Conservation (phyloP, 2,113 vertebrate genomes). For the Eudyptes chrysolophus region DNA sequence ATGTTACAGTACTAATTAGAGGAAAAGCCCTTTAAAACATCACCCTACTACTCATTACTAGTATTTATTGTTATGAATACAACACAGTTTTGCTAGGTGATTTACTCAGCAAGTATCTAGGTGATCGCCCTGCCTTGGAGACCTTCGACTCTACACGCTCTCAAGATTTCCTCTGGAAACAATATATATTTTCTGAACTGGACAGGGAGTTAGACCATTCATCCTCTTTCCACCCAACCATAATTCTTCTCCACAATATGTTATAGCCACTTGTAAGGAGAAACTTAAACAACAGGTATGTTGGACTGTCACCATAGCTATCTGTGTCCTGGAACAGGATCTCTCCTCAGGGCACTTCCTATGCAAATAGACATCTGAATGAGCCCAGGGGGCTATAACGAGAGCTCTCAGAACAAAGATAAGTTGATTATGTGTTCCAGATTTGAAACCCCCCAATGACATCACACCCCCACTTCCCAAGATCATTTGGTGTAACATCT, state of each 20-base stretch:
- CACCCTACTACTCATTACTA: background rate
- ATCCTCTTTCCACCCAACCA: background rate
- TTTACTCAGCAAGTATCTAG: background rate
- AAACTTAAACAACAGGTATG: constrained; percentile 42
- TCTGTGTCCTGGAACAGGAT: constrained; percentile 43
- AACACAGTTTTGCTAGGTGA: background rate
- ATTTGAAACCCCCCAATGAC: constrained; percentile 64
- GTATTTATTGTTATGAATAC: background rate
- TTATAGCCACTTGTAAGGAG: background rate
- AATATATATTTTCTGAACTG: background rate
- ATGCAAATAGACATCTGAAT: constrained; percentile 18
- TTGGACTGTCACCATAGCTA: background rate
- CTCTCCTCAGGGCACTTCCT: constrained; percentile 38
- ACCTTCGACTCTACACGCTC: fast-evolving
- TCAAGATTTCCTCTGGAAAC: background rate
- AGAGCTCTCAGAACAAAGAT: constrained; percentile 62
- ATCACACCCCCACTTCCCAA: constrained; percentile 64
- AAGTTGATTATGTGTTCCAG: constrained; percentile 67
- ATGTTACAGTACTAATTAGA: background rate
- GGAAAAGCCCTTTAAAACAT: background rate
- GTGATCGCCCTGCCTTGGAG: background rate
- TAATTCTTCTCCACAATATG: background rate
- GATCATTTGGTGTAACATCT: constrained; percentile 57
- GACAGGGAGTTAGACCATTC: background rate
- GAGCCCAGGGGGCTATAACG: background rate